phyloP scores from a whole-genome alignment of 2,113 vertebrate species.

The Etia nguti region DNA sequence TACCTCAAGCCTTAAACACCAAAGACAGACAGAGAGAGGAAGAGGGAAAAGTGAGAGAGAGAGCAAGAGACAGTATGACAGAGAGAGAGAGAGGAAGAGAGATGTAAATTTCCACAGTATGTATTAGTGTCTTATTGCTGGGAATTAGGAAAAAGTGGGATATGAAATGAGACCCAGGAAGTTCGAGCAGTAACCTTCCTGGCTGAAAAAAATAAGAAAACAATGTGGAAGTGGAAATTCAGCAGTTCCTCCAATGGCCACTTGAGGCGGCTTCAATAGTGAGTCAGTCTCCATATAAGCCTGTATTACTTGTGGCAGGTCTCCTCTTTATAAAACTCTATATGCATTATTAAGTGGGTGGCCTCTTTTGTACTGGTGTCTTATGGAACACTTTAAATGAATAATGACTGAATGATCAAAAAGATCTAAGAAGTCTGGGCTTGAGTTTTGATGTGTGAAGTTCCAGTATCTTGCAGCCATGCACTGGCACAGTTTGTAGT shows the following conservation, averaged over 20 bases:
- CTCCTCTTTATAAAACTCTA: background rate
- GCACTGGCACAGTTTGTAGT: background rate
- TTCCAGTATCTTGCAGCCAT: background rate
- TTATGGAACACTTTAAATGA: background rate
- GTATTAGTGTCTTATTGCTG: background rate
- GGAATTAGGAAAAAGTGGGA: background rate
- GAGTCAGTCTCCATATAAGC: background rate
- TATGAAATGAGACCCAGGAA: background rate
- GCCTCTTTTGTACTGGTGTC: background rate
- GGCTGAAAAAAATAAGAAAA: background rate
- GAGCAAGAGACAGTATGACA: background rate
- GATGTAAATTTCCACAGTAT: background rate
- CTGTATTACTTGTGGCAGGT: background rate
- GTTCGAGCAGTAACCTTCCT: background rate
- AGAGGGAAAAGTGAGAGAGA: background rate
- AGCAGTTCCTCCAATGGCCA: background rate
- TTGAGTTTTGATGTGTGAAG: background rate
- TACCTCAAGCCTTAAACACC: conserved; percentile 23
- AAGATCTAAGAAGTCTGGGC: background rate
- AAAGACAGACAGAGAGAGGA: background rate
- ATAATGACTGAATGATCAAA: background rate
- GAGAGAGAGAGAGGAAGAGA: background rate
- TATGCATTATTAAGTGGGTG: background rate
- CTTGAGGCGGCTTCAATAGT: background rate
- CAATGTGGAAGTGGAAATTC: background rate